Evolutionary conservation across 2,797 vertebrate genomes (phyloP), one percentile per base, ranked within the genome.

Genomic region (Basileuterus tristriatus): DNA sequence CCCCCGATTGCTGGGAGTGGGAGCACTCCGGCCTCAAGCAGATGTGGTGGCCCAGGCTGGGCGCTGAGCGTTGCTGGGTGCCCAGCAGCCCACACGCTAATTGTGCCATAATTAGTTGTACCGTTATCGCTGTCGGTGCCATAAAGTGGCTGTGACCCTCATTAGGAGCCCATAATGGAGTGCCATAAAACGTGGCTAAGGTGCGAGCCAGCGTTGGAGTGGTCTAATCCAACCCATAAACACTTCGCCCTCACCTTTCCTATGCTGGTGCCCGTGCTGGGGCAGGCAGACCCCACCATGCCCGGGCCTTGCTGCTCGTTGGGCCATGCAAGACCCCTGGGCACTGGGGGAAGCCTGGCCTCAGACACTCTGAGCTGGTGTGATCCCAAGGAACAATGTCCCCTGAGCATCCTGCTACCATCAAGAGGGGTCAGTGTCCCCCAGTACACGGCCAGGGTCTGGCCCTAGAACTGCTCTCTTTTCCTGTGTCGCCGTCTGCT

Each of bases 81-180:
- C 89, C 84, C 15, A 36, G 89, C 95, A 91, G 95, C 84, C 84
- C 14, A 20, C 82, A 89, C 39, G 47, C 93, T 97, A 97, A 97
- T 97, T 93, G 79, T 29, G 79, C 52, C 6, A 80, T 96, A 96
- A 97, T 97, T 97, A 98, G 89, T 83, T 74, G 95, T 94, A 87
- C 94, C 43, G 83, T 97, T 97, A 97, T 97, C 95, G 50, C 94
- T 91, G 78, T 92, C 41, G 72, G 88, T 93, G 93, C 96, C 96
- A 97, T 97, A 97, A 97, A 97, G 94, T 15, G 76, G 90, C 92
- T 95, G 96, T 96, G 97, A 92, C 90, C 92, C 96, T 97, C 97
- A 97, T 97, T 98, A 97, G 96, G 75, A 97, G 90, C 93, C 96
- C 91, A 90, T 97, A 97, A 97, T 50, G 4, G 36, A 83, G 93